Percentiles rank a stretch among this genome's conserved stretches.
phyloP scores from a whole-genome alignment of 2,797 vertebrate genomes.

The Enteromius fasciolatus region DNA sequence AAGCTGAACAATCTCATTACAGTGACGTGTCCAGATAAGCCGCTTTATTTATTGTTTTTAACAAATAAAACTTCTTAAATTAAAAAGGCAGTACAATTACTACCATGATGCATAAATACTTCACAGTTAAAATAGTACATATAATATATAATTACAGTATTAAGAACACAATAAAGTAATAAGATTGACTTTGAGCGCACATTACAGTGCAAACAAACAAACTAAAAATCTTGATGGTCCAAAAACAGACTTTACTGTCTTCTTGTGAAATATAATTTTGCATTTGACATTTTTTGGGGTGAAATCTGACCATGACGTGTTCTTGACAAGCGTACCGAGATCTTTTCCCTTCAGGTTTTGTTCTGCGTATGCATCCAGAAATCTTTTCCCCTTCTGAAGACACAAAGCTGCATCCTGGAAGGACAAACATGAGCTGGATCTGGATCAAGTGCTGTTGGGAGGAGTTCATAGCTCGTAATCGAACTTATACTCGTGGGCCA shows the following conservation, averaged over 20 bases:
- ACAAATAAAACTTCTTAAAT: background rate
- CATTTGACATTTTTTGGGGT: background rate
- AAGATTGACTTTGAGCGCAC: background rate
- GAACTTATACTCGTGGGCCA: conserved; percentile 92
- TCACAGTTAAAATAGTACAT: conserved; percentile 9
- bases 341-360: background rate
- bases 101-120: conserved; percentile 16
- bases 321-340: background rate
- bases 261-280: background rate
- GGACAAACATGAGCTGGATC: background rate
- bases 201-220: background rate
- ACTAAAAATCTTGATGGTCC: background rate
- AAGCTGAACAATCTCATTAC: background rate
- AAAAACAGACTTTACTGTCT: background rate
- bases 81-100: background rate
- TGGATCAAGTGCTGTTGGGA: background rate
- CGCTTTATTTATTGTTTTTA: background rate
- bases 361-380: background rate
- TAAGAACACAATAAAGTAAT: conserved; percentile 1
- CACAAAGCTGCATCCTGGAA: background rate
- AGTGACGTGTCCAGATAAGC: background rate
- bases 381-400: background rate
- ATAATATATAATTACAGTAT: background rate
- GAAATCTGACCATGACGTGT: background rate
- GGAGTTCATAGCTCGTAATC: conserved; percentile 88